Percentiles rank a stretch among this genome's conserved stretches.
Conservation (phyloP, 2,113 vertebrate genomes). For the Oreochromis niloticus region DNA sequence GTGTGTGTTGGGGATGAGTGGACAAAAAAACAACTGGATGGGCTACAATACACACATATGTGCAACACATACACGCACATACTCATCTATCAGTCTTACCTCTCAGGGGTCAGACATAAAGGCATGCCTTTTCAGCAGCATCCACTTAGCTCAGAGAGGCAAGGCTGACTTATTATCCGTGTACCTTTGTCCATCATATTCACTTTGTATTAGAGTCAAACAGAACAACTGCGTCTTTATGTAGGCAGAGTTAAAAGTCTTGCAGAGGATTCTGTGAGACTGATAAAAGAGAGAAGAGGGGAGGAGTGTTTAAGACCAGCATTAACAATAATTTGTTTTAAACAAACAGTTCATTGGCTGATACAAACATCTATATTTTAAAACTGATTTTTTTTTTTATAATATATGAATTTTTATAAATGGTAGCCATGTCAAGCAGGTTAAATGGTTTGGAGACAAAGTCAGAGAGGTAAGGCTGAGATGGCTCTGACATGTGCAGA, state of each 20-base stretch:
- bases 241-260: neutral
- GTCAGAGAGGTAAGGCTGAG: neutral
- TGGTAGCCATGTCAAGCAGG: neutral
- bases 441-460: neutral
- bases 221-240: constrained; percentile 60
- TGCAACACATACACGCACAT: neutral
- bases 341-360: neutral
- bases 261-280: neutral
- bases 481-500: neutral
- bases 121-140: constrained; percentile 61
- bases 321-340: neutral
- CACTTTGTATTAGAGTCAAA: constrained; percentile 23
- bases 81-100: constrained; percentile 26
- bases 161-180: constrained; percentile 33
- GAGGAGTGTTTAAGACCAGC: neutral
- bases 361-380: neutral
- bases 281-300: neutral
- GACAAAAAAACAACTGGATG: neutral
- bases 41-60: neutral
- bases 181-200: constrained; percentile 45
- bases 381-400: neutral
- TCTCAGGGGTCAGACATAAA: constrained; percentile 57
- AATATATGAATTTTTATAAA: neutral
- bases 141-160: constrained; percentile 46
- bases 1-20: neutral